A percentile compares a stretch with the other conserved stretches of the same genome.
phyloP scores from a whole-genome alignment of 1,140 invertebrate genomes.

The Plectrocnemia conspersa region DNA sequence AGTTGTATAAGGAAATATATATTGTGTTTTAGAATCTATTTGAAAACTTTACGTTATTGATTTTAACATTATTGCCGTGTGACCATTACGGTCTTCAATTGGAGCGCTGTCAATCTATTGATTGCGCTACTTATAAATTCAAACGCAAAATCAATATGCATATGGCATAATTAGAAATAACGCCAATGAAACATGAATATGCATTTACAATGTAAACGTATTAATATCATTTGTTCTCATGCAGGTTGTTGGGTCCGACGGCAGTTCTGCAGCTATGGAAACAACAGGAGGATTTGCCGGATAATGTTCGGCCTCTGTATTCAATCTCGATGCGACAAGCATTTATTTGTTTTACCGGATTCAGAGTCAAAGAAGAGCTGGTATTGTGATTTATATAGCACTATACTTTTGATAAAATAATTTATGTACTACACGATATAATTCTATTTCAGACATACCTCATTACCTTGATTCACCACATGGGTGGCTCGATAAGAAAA shows the following conservation, averaged over 20 bases:
- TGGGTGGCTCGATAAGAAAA: constrained; percentile 90
- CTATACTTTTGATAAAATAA: constrained; percentile 10
- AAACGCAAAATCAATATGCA: too few species aligned
- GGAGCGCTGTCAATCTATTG: too few species aligned
- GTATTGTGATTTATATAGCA: constrained; percentile 52
- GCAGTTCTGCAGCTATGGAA: constrained; percentile 70
- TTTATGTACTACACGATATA: constrained; percentile 15
- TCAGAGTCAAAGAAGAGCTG: constrained; percentile 80
- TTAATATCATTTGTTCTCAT: constrained; percentile 37
- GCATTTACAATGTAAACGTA: constrained; percentile 23
- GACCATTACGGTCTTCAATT: too few species aligned
- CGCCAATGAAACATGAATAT: too few species aligned
- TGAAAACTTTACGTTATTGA: too few species aligned
- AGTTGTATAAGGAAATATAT: too few species aligned
- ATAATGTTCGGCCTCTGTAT: constrained; percentile 75
- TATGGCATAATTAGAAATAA: too few species aligned
- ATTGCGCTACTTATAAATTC: too few species aligned
- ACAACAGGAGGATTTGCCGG: constrained; percentile 62
- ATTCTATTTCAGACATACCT: constrained; percentile 64
- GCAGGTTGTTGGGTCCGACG: constrained; percentile 68
- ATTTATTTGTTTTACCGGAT: constrained; percentile 85
- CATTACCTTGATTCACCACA: constrained; percentile 82
- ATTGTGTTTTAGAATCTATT: too few species aligned
- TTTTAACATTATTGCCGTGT: too few species aligned
- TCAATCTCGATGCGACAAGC: constrained; percentile 80